phyloP scores from a whole-genome alignment of 2,797 vertebrate species.

The Acipenser oxyrinchus region DNA sequence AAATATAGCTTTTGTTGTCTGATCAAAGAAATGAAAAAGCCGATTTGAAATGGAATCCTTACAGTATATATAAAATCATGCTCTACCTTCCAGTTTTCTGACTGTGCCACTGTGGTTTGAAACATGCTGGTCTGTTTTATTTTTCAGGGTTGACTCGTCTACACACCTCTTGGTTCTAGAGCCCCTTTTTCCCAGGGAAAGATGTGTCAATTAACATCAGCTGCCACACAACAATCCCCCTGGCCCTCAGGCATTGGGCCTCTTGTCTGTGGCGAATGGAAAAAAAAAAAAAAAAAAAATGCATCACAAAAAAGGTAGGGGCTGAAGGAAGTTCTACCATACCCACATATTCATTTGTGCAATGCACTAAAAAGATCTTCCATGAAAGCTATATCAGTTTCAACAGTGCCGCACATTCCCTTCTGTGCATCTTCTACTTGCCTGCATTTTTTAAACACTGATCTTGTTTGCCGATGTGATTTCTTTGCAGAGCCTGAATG shows the following conservation, averaged over 20 bases:
- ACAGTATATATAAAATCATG: conserved; percentile 8
- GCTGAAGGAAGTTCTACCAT: conserved; percentile 41
- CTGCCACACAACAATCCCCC: conserved; percentile 29
- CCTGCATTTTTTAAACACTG: conserved; percentile 18
- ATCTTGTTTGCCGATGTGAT: conserved; percentile 50
- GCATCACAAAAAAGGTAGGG: conserved; percentile 10
- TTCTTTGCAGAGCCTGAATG: conserved; percentile 37
- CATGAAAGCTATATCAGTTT: conserved; percentile 38
- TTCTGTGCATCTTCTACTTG: conserved; percentile 30
- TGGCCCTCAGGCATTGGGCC: conserved; percentile 20
- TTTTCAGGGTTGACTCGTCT: conserved; percentile 27
- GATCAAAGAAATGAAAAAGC: too few species aligned
- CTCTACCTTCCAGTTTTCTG: conserved; percentile 36
- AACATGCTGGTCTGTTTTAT: conserved; percentile 30
- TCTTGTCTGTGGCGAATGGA: conserved; percentile 24
- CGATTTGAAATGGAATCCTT: too few species aligned
- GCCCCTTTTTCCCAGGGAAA: conserved; percentile 27
- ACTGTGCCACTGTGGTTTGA: conserved; percentile 30
- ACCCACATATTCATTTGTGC: conserved; percentile 43
- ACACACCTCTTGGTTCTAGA: conserved; percentile 28
- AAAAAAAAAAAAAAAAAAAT: conserved; percentile 27
- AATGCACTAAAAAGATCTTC: conserved; percentile 43
- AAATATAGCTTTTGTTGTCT: too few species aligned
- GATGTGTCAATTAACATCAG: conserved; percentile 33
- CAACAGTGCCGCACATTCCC: not conserved